Percentiles rank a stretch among this genome's conserved stretches.
phyloP scores from a whole-genome alignment of 2,888 invertebrate genomes.

The Gandaritis pyraliata region DNA sequence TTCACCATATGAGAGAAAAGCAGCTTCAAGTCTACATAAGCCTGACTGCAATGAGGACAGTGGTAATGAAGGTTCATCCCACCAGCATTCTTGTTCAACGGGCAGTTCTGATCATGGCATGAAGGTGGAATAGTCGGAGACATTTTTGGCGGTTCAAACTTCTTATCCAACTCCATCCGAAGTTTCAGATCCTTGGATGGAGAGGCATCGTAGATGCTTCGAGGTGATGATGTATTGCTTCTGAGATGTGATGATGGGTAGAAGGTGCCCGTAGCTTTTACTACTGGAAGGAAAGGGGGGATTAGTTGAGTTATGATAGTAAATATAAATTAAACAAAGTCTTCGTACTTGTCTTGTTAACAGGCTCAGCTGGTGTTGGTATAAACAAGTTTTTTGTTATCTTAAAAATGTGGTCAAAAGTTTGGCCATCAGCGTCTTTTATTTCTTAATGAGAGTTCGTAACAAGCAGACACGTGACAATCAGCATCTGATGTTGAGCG shows the following conservation, averaged over 20 bases:
- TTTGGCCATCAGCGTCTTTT: no score
- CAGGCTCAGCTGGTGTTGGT: no score
- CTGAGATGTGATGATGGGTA: conserved; percentile 90
- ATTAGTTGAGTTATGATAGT: conserved; percentile 35
- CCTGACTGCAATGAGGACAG: conserved; percentile 77
- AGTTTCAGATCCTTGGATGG: conserved; percentile 80
- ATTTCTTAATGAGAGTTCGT: no score
- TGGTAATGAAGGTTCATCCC: conserved; percentile 80
- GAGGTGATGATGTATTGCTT: conserved; percentile 82
- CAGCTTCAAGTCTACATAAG: conserved; percentile 76
- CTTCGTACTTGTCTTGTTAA: no score
- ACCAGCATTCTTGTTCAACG: conserved; percentile 74
- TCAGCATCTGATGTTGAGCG: no score
- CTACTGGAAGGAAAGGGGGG: conserved; percentile 87
- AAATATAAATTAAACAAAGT: neutral
- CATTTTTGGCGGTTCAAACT: conserved; percentile 67
- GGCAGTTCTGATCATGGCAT: conserved; percentile 83
- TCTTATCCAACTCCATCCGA: conserved; percentile 74
- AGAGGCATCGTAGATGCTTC: conserved; percentile 82
- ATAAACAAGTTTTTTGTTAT: no score
- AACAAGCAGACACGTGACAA: no score
- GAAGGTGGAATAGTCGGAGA: conserved; percentile 82
- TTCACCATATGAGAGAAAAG: conserved; percentile 80
- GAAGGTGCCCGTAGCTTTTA: conserved; percentile 96
- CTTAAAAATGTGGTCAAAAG: no score